Evolutionary conservation across 1,140 invertebrate species (phyloP), one percentile per base, ranked within the genome.

Genomic region (Caerostris darwini): DNA sequence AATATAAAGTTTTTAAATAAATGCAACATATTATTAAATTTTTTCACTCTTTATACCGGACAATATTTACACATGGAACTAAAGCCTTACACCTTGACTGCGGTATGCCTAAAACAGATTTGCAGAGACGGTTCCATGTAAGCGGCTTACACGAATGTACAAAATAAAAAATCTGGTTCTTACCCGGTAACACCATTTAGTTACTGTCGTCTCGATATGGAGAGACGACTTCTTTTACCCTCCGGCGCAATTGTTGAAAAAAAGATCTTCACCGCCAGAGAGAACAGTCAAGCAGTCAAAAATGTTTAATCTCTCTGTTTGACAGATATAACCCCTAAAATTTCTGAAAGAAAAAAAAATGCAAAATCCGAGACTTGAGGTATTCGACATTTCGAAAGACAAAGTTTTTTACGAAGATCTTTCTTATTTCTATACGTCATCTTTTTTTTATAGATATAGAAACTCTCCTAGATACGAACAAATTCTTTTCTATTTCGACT

Each of bases 231-330:
- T 83, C 34, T 58, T 57, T n/a, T 19, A 56, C 56, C 82, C 82
- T 57, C 56, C 56, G 8, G 56, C 82, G 7, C 0, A 57, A 7
- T 34, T 58, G 54, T 17, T 34, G 34, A 34, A 34, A 34, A 34
- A 50, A 71, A 71, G 50, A 50, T 4, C 69, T 34, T 50, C 34
- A 34, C 71, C 53, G 34, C 71, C 71, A 83, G 57, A 19, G 19
- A 58, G 6, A 19, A 54, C 54, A 83, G 82, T 83, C 34, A 34
- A 34, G 34, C 34, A 34, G 0, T 34, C 82, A 83, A 6, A 83
- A 83, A 83, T 83, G 56, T 83, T 83, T 83, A 83, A 83, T 83
- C 82, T 83, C 82, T 58, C 19, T 53, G 82, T 57, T 56, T 83
- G 82, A 83, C 82, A 87, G 57, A 53, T 57, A 61, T 53, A 61